phyloP scores from a whole-genome alignment of 2,888 invertebrate genomes.

The Alentia gelatinosa region DNA sequence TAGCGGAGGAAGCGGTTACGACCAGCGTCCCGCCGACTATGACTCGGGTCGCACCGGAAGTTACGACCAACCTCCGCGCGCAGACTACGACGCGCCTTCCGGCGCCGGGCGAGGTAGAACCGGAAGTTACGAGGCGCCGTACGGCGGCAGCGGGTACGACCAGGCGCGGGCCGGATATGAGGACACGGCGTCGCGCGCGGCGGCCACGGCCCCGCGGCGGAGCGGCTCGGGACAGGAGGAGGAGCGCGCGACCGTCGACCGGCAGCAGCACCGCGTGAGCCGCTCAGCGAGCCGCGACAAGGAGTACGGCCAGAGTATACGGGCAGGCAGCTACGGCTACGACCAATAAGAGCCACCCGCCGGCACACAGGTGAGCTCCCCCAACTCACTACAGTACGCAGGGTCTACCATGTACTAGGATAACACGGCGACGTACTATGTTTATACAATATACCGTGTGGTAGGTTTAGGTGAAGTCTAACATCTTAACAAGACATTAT shows the following conservation, averaged over 20 bases:
- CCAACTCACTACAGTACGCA: too few species aligned
- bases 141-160: background rate
- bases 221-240: background rate
- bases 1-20: background rate
- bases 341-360: conserved; percentile 19
- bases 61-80: background rate
- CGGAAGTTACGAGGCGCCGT: background rate
- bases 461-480: too few species aligned
- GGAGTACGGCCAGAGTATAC: background rate
- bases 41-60: background rate
- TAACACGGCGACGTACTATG: too few species aligned
- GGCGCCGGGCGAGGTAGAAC: background rate
- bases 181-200: background rate
- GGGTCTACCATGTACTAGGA: too few species aligned
- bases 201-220: background rate
- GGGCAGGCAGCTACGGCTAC: background rate
- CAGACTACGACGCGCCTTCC: background rate
- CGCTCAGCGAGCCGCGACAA: background rate
- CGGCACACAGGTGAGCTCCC: too few species aligned
- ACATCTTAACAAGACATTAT: too few species aligned
- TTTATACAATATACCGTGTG: too few species aligned
- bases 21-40: background rate
- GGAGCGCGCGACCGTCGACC: background rate
- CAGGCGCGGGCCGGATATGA: background rate
- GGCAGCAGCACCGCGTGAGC: background rate